Evolutionary conservation across 2,888 invertebrate genomes (phyloP).

Genomic region (Ennomos fuscantarius): DNA sequence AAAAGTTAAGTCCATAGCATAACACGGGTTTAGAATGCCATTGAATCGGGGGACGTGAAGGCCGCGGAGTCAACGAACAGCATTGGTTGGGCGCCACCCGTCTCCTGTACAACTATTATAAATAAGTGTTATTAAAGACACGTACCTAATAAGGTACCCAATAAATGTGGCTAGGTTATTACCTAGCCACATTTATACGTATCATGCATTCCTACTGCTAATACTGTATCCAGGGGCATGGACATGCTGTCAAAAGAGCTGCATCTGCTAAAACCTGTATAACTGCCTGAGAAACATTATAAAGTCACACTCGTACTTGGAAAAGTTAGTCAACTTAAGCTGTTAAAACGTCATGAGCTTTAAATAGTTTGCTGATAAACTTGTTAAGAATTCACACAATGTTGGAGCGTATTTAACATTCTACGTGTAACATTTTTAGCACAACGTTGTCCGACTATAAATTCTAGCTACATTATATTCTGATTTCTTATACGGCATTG

Average conservation of each 20-base stretch:
- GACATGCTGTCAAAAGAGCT: no score
- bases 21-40: conserved; percentile 67
- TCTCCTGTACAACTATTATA: conserved; percentile 61
- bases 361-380: conserved; percentile 33
- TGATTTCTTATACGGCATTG: conserved; percentile 7
- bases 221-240: no score
- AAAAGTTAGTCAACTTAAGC: background rate
- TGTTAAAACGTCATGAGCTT: conserved; percentile 16
- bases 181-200: background rate
- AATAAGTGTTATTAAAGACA: conserved; percentile 59
- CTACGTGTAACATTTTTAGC: conserved; percentile 45
- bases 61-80: conserved; percentile 78
- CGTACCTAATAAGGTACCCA: no score
- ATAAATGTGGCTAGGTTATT: no score
- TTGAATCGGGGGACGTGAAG: conserved; percentile 74
- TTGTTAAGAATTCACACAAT: conserved; percentile 47
- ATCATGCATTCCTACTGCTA: no score
- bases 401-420: conserved; percentile 50
- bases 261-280: no score
- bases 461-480: conserved; percentile 17
- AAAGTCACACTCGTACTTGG: no score
- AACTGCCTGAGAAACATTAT: no score
- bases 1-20: conserved; percentile 64
- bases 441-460: conserved; percentile 37
- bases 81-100: conserved; percentile 77